Evolutionary conservation across 2,113 vertebrate species (phyloP).

Genomic region (Emydura subglobosa): DNA sequence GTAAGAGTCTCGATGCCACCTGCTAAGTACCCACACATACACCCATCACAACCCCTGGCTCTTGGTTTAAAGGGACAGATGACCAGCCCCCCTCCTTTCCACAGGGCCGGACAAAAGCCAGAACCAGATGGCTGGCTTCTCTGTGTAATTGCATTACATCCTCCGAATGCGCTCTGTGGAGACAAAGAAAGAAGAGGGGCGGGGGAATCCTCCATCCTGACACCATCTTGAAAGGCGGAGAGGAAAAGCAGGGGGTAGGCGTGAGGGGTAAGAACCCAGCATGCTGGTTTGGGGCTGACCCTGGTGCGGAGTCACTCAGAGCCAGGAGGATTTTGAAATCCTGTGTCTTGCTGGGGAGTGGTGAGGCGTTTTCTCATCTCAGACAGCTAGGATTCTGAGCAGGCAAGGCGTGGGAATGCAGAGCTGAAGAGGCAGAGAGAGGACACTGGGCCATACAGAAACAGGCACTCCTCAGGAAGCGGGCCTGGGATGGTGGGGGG

Average conservation of each 20-base stretch:
- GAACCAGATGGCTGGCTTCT: constrained; percentile 11
- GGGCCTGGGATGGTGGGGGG: not conserved
- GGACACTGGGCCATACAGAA: not conserved
- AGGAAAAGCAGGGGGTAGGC: not conserved
- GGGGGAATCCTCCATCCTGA: not conserved
- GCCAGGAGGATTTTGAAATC: not conserved
- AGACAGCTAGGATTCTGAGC: no score
- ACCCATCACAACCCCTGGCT: not conserved
- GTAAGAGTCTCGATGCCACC: not conserved
- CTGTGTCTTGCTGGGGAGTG: not conserved
- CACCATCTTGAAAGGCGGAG: not conserved
- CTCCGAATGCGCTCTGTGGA: not conserved
- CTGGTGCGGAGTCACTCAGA: not conserved
- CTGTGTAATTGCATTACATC: not conserved
- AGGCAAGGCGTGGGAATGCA: no score
- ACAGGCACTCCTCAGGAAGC: not conserved
- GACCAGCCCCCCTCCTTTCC: not conserved
- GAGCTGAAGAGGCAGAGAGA: no score
- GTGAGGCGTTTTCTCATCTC: no score
- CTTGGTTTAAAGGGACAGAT: not conserved
- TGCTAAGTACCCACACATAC: no score
- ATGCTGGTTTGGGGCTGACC: not conserved
- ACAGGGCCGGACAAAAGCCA: not conserved
- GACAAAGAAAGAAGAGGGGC: not conserved
- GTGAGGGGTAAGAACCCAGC: not conserved